Evolutionary conservation across 2,888 invertebrate genomes (phyloP), one percentile per base, ranked within the genome.

Genomic region (Caenorhabditis uteleia): DNA sequence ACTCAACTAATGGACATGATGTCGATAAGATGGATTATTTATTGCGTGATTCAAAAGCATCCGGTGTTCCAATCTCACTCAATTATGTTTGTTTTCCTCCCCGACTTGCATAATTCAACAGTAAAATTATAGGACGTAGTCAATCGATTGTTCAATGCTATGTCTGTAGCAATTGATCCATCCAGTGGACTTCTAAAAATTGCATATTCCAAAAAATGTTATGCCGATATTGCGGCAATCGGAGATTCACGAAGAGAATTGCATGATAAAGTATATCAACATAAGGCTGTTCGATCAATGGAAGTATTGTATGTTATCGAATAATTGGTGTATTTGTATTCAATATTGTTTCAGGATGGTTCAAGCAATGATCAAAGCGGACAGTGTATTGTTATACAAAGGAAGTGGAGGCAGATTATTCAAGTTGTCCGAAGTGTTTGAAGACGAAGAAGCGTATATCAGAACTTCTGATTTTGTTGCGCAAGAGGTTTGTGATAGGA

Each of bases 1-100:
- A 79, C 50, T 51, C 61, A 5, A 23, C 46, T 26, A 54, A 50
- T 29, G 69, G 74, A 10, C 59, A 74, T 20, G 79, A 79, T 51
- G 77, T 79, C 8, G 77, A 74, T 49, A 70, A 69, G 78, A 88
- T 88, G 87, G 89, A 90, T 75, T 89, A 90, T 77, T 84, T 90
- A 43, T 83, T 87, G 18, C 85, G 89, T 21, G 89, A 80, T 34
- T 60, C 70, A 14, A 43, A 54, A 21, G 47, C 48, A 7, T 60
- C 64, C 1, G 67, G 64, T 6, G 60, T 64, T 6, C 44, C 50
- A 12, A 67, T 64, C 27, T 40, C 53, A 4, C 53, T 70, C 39
- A 60, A 44, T 33, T 36, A 40, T 45, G 62, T 56, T 12, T 33
- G 42, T 21, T 27, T 16, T 44, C n/a, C n/a, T n/a, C n/a, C n/a